Evolutionary conservation across 2,888 invertebrate species (phyloP).

Genomic region (Pyrrhia umbra): DNA sequence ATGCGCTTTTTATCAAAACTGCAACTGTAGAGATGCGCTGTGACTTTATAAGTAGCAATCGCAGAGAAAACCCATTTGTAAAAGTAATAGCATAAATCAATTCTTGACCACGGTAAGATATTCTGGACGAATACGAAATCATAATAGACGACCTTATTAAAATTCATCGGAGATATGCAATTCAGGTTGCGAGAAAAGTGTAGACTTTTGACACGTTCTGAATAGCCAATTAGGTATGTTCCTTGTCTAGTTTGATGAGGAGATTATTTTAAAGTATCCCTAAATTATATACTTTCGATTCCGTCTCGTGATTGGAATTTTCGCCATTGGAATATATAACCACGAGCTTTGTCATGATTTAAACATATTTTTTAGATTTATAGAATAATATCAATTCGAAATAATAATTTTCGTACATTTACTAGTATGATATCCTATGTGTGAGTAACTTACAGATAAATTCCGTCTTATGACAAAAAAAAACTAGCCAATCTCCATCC

Average conservation of each 20-base stretch:
- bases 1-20: slow-evolving; percentile 47
- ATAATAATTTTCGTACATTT: too few relatives aligned
- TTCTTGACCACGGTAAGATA: slow-evolving; percentile 73
- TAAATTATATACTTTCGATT: slow-evolving; percentile 34
- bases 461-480: too few relatives aligned
- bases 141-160: slow-evolving; percentile 75
- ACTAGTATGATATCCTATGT: too few relatives aligned
- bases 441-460: too few relatives aligned
- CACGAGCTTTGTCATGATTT: too few relatives aligned
- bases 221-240: slow-evolving; percentile 52
- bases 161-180: slow-evolving; percentile 76
- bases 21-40: slow-evolving; percentile 39
- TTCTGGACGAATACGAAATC: slow-evolving; percentile 77
- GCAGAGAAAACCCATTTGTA: slow-evolving; percentile 70
- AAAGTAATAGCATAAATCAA: slow-evolving; percentile 80
- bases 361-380: background rate
- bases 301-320: background rate
- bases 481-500: too few relatives aligned
- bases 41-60: slow-evolving; percentile 65
- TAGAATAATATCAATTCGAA: background rate
- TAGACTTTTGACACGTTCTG: slow-evolving; percentile 67
- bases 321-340: too few relatives aligned
- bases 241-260: slow-evolving; percentile 36
- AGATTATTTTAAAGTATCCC: slow-evolving; percentile 41
- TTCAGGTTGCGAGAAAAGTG: slow-evolving; percentile 72